Percentiles rank a stretch among this genome's conserved stretches.
Conservation (phyloP, 1,140 invertebrate species). For the Drosophila sp. region DNA sequence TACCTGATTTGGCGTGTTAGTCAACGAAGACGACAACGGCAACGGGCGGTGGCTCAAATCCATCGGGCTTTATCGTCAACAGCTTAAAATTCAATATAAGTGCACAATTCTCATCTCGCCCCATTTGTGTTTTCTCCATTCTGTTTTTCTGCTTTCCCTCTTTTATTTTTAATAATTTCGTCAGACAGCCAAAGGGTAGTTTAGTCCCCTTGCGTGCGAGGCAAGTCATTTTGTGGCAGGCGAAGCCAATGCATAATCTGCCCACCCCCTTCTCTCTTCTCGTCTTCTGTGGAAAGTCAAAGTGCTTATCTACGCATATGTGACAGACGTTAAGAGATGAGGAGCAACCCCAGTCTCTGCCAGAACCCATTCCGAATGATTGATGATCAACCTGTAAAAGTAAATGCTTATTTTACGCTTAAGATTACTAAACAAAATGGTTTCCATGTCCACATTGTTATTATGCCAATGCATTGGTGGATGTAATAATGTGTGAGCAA, state of each 20-base stretch:
- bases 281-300: not conserved
- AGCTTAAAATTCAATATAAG: slow-evolving; percentile 77
- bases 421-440: not conserved
- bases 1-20: slow-evolving; percentile 26
- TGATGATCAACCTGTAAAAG: slow-evolving; percentile 28
- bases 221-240: slow-evolving; percentile 48
- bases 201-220: slow-evolving; percentile 5
- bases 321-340: slow-evolving; percentile 1
- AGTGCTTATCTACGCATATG: slow-evolving; percentile 27
- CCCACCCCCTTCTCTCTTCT: not conserved
- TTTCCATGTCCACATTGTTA: not conserved
- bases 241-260: slow-evolving; percentile 37
- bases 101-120: slow-evolving; percentile 38
- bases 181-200: slow-evolving; percentile 4
- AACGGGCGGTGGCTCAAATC: slow-evolving; percentile 54
- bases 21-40: too few species aligned
- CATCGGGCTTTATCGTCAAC: slow-evolving; percentile 57
- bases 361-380: slow-evolving; percentile 15
- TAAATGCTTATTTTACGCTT: not conserved
- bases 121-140: slow-evolving; percentile 24
- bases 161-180: slow-evolving; percentile 36
- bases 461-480: slow-evolving; percentile 1
- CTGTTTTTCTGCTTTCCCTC: not conserved
- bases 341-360: not conserved
- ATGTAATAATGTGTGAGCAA: too few species aligned